Conservation (phyloP, 2,113 vertebrate species). For the Equus quagga region DNA sequence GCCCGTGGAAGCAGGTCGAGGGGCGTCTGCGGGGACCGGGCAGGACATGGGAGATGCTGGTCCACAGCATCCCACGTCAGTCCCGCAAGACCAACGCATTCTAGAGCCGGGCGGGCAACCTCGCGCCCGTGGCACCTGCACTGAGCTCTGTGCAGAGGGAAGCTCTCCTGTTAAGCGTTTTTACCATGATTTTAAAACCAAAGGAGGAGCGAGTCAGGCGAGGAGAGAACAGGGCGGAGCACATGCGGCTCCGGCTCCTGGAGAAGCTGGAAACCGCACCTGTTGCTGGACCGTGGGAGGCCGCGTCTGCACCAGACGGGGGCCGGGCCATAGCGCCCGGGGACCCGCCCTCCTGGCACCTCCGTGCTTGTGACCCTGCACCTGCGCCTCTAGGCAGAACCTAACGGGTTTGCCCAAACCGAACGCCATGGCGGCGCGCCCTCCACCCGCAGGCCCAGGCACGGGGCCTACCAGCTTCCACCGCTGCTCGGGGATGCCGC, state of each 20-base stretch:
- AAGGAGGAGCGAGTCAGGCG: too few species aligned
- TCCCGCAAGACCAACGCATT: too few species aligned
- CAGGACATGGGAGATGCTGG: background rate
- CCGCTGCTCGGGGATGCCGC: constrained; percentile 93
- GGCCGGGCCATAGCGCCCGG: too few species aligned
- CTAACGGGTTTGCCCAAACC: background rate
- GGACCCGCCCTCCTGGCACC: background rate
- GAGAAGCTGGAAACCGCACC: background rate
- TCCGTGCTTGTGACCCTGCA: background rate
- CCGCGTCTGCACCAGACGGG: too few species aligned
- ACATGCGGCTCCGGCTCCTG: background rate
- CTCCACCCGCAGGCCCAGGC: too few species aligned
- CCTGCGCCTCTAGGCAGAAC: background rate
- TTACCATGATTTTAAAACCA: background rate
- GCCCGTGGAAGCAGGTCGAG: too few species aligned
- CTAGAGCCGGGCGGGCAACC: too few species aligned
- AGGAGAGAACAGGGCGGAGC: too few species aligned
- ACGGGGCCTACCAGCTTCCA: constrained; percentile 92
- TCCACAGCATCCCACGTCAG: background rate
- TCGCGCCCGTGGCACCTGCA: too few species aligned
- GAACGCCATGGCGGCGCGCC: too few species aligned
- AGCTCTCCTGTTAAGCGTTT: background rate
- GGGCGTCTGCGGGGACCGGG: too few species aligned
- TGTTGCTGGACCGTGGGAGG: too few species aligned
- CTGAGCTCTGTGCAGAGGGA: background rate